A percentile compares a stretch with the other conserved stretches of the same genome.
phyloP scores from a whole-genome alignment of 2,888 invertebrate species.

The Pammene aurita region DNA sequence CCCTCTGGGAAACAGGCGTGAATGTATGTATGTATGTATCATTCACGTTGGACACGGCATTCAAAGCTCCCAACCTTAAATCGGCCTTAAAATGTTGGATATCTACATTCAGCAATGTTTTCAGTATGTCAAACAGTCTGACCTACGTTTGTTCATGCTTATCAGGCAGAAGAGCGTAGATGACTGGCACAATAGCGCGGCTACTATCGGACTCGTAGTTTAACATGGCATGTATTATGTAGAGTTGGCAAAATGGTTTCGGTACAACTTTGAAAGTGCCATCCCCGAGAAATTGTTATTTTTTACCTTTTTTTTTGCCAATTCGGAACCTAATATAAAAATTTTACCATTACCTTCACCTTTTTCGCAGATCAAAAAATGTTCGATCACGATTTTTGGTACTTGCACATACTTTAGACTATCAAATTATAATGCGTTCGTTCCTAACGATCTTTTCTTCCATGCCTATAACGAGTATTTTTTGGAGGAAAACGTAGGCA shows the following conservation, averaged over 20 bases:
- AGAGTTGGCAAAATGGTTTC: neutral
- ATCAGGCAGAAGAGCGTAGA: conserved; percentile 22
- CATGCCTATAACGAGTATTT: no score
- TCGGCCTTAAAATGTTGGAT: conserved; percentile 19
- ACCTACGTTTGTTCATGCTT: conserved; percentile 17
- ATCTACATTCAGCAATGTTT: conserved; percentile 11
- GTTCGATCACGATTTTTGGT: neutral
- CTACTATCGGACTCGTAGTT: conserved; percentile 16
- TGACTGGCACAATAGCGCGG: conserved; percentile 24
- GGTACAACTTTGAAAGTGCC: conserved; percentile 7
- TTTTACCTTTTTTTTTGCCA: neutral
- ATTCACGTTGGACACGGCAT: conserved; percentile 15
- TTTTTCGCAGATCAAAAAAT: neutral
- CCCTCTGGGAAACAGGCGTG: no score
- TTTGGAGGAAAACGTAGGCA: no score
- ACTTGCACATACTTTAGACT: conserved; percentile 5
- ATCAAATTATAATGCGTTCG: neutral
- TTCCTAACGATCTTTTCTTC: conserved; percentile 19
- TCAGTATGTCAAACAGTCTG: conserved; percentile 4
- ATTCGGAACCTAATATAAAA: neutral
- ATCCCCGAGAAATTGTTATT: neutral
- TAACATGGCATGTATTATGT: conserved; percentile 7
- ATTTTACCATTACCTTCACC: neutral
- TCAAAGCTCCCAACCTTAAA: conserved; percentile 4
- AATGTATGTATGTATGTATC: no score